Conservation (phyloP, 2,113 vertebrate genomes). For the Microtus richardsoni region DNA sequence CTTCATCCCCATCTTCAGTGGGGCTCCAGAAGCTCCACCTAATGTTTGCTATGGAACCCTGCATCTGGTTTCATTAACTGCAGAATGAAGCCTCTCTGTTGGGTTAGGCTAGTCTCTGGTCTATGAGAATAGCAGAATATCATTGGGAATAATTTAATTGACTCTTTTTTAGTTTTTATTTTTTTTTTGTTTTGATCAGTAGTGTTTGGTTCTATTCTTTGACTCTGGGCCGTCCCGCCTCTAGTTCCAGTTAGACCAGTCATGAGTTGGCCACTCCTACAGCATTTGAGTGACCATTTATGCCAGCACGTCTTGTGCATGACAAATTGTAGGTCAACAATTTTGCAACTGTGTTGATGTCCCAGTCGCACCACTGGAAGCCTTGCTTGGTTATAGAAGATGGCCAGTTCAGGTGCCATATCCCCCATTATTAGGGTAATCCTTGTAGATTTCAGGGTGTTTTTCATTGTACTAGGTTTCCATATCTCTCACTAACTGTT, state of each 20-base stretch:
- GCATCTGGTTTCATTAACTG: neutral
- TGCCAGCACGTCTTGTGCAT: too few species aligned
- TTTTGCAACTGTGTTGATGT: neutral
- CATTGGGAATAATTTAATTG: neutral
- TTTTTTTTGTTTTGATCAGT: neutral
- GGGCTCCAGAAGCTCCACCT: rapidly evolving
- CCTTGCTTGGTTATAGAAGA: neutral
- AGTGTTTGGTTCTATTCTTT: too few species aligned
- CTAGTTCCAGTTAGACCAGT: too few species aligned
- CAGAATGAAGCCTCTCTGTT: neutral
- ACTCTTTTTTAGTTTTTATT: neutral
- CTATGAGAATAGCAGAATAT: too few species aligned
- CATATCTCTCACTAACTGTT: neutral
- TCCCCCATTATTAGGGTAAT: neutral
- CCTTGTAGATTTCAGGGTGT: neutral
- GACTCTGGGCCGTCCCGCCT: too few species aligned
- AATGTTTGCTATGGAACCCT: neutral
- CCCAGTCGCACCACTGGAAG: neutral
- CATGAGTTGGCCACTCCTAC: too few species aligned
- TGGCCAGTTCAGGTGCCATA: neutral
- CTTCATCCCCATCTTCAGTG: neutral
- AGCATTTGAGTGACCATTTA: too few species aligned
- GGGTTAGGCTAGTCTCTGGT: neutral
- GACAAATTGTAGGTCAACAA: too few species aligned
- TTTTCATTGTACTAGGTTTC: neutral